Evolutionary conservation across 2,113 vertebrate species (phyloP).

Genomic region (Hymenochirus boettgeri): DNA sequence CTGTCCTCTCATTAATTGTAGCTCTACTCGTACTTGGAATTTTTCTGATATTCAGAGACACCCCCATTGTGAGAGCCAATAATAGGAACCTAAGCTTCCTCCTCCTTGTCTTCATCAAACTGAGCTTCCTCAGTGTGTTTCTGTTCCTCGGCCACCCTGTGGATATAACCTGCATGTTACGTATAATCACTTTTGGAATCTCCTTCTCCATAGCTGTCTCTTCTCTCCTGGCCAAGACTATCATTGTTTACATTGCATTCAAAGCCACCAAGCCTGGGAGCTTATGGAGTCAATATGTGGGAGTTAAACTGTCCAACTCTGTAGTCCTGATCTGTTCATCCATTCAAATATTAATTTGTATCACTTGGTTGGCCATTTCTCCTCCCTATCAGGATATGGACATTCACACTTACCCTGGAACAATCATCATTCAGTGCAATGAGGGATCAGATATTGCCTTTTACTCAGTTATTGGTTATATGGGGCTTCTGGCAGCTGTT

Average conservation of each 20-base stretch:
- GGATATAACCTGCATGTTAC: not conserved
- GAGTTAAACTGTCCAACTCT: conserved; percentile 8
- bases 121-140: not conserved
- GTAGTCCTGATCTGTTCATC: conserved; percentile 12
- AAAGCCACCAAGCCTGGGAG: conserved; percentile 48
- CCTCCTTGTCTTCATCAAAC: not conserved
- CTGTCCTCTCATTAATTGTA: conserved; percentile 42
- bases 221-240: conserved; percentile 65
- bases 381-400: conserved; percentile 28
- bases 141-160: not conserved
- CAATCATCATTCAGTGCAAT: conserved; percentile 31
- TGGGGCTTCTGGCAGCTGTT: conserved; percentile 44
- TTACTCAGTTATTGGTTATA: conserved; percentile 45
- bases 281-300: conserved; percentile 30
- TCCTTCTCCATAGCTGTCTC: conserved; percentile 33
- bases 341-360: conserved; percentile 27
- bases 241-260: conserved; percentile 51
- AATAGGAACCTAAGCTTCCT: not conserved
- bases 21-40: conserved; percentile 34
- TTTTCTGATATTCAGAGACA: conserved; percentile 44
- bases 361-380: conserved; percentile 12
- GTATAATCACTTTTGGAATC: not conserved
- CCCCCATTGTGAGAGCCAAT: conserved; percentile 29
- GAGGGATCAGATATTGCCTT: conserved; percentile 22
- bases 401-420: not conserved